Percentiles rank a stretch among this genome's conserved stretches.
Evolutionary conservation across 2,113 vertebrate species (phyloP).

Genomic region (Antennarius striatus): DNA sequence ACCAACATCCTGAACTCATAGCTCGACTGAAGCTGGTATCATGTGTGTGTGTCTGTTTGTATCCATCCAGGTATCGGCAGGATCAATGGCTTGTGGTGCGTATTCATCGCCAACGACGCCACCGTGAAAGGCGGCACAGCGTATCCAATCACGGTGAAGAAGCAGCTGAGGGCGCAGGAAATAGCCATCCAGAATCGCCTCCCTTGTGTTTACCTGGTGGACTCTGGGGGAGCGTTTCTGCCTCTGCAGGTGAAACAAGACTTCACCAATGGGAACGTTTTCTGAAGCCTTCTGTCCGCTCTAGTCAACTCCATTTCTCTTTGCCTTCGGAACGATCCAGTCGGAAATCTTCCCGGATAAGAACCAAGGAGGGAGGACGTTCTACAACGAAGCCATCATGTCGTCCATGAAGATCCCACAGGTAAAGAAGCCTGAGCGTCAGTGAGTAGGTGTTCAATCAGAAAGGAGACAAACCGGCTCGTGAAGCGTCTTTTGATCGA

Average conservation of each 20-base stretch:
- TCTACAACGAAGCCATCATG: constrained; percentile 89
- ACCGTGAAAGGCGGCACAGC: constrained; percentile 87
- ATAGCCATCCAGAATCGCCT: constrained; percentile 85
- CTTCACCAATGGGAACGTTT: too few species aligned
- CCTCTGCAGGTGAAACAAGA: constrained; percentile 82
- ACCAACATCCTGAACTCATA: too few species aligned
- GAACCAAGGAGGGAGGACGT: constrained; percentile 84
- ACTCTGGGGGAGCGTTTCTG: constrained; percentile 86
- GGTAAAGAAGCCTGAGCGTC: constrained; percentile 67
- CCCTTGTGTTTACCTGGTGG: constrained; percentile 82
- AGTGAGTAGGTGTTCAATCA: not conserved
- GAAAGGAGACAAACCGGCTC: too few species aligned
- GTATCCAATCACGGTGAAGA: constrained; percentile 87
- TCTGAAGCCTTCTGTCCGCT: not conserved
- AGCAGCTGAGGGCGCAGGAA: constrained; percentile 85
- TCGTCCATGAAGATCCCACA: constrained; percentile 87
- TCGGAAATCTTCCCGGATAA: constrained; percentile 90
- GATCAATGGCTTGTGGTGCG: constrained; percentile 86
- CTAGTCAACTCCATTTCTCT: not conserved
- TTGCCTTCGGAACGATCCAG: constrained; percentile 63
- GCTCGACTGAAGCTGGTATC: too few species aligned
- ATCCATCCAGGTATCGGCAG: constrained; percentile 80
- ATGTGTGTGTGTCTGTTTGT: not conserved
- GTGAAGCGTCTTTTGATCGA: too few species aligned
- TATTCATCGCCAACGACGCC: constrained; percentile 84